A percentile compares a stretch with the other conserved stretches of the same genome.
phyloP scores from a whole-genome alignment of 2,888 invertebrate species.

The Dicranocentrus wangi region DNA sequence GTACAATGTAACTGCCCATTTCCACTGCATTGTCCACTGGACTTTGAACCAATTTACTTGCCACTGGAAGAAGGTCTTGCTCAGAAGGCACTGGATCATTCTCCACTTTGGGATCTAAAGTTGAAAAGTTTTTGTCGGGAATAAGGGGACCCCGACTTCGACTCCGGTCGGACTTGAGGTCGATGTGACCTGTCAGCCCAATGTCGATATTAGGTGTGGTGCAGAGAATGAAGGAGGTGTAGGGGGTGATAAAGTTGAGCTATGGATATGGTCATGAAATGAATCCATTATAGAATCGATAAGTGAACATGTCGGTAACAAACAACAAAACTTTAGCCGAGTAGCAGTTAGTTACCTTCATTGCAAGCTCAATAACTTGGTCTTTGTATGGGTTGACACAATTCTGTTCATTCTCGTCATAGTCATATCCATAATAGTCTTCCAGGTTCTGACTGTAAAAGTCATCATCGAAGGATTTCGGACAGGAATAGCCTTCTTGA shows the following conservation, averaged over 20 bases:
- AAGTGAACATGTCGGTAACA: no score
- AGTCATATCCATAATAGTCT: not conserved
- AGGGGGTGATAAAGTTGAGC: conserved; percentile 62
- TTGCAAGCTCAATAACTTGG: conserved; percentile 44
- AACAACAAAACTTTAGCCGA: no score
- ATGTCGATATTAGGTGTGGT: conserved; percentile 5
- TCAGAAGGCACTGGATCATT: not conserved
- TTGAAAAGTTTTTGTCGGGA: no score
- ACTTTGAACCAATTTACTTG: not conserved
- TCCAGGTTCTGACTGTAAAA: not conserved
- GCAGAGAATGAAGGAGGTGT: conserved; percentile 50
- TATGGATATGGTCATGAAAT: conserved; percentile 12
- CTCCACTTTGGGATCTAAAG: no score
- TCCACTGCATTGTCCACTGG: no score
- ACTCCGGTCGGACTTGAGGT: no score
- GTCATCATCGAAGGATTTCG: conserved; percentile 25
- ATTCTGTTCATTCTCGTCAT: not conserved
- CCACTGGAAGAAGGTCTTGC: not conserved
- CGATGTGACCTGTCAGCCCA: not conserved
- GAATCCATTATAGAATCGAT: no score
- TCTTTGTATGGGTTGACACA: conserved; percentile 45
- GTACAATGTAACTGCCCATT: no score
- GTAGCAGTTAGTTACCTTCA: conserved; percentile 39
- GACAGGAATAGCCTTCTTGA: conserved; percentile 36
- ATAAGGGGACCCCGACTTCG: no score